Evolutionary conservation across 2,888 invertebrate genomes (phyloP).

Genomic region (Cheilosia scutellata): DNA sequence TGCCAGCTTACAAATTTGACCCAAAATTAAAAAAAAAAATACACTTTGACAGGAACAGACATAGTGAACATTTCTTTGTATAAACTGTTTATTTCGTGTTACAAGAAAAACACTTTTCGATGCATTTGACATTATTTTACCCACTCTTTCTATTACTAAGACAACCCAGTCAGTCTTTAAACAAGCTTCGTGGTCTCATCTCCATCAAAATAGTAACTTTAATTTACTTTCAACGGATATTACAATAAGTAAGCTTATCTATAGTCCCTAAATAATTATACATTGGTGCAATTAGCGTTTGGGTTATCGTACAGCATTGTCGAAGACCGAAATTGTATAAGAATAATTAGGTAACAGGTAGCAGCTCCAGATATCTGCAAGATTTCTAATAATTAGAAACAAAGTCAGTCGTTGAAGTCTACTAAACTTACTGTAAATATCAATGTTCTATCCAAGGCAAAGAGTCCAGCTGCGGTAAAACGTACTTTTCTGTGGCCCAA

Average conservation of each 20-base stretch:
- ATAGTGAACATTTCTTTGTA: no score
- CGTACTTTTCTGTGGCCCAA: conserved; percentile 81
- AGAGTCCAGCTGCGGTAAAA: conserved; percentile 83
- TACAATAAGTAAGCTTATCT: neutral
- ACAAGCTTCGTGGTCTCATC: neutral
- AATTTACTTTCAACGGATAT: neutral
- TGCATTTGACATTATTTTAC: no score
- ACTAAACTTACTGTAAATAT: conserved; percentile 81
- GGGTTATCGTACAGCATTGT: conserved; percentile 60
- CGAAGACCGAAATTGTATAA: conserved; percentile 82
- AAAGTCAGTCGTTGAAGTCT: neutral
- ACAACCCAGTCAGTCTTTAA: neutral
- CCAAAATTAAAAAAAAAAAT: no score
- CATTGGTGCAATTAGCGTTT: conserved; percentile 36
- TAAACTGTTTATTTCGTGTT: no score
- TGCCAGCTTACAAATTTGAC: no score
- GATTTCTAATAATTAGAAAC: conserved; percentile 22
- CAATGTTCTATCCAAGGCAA: conserved; percentile 83
- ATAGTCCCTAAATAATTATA: conserved; percentile 8
- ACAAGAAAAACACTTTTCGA: no score
- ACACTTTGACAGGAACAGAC: no score
- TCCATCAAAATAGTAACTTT: neutral
- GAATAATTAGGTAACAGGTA: conserved; percentile 83
- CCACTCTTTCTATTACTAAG: neutral
- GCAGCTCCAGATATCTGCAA: conserved; percentile 83